A percentile compares a stretch with the other conserved stretches of the same genome.
Evolutionary conservation across 2,888 invertebrate species (phyloP).

Genomic region (Trileptium ribeirensis): DNA sequence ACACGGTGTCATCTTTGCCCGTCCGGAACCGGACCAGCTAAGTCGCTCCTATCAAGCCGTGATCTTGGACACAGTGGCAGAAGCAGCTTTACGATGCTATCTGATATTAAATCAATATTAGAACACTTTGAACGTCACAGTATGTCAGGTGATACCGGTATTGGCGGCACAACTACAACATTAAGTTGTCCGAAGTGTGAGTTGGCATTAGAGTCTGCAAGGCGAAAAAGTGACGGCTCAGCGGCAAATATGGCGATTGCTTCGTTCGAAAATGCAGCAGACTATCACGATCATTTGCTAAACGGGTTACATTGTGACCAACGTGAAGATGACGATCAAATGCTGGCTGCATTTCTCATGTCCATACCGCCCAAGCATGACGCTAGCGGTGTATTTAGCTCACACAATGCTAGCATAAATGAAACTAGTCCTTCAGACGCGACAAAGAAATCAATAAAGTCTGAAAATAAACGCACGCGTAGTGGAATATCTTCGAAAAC

Average conservation of each 20-base stretch:
- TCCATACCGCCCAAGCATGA: background rate
- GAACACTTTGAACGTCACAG: background rate
- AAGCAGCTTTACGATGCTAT: background rate
- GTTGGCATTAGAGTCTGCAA: background rate
- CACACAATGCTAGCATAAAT: background rate
- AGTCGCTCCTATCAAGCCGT: background rate
- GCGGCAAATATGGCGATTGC: no score
- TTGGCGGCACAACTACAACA: no score
- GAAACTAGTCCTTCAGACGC: background rate
- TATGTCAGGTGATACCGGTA: no score
- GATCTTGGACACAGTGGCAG: background rate
- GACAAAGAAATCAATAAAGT: background rate
- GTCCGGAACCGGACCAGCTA: no score
- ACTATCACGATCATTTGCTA: background rate
- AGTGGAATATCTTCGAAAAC: background rate
- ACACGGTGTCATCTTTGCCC: background rate
- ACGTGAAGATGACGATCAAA: background rate
- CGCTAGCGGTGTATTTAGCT: background rate
- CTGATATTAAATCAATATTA: background rate
- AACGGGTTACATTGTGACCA: background rate
- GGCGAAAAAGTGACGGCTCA: background rate
- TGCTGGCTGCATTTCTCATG: background rate
- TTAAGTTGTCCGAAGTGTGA: background rate
- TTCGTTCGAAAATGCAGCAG: background rate
- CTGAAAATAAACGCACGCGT: background rate